Evolutionary conservation across 2,888 invertebrate genomes (phyloP).

Genomic region (Brassicogethes aeneus): DNA sequence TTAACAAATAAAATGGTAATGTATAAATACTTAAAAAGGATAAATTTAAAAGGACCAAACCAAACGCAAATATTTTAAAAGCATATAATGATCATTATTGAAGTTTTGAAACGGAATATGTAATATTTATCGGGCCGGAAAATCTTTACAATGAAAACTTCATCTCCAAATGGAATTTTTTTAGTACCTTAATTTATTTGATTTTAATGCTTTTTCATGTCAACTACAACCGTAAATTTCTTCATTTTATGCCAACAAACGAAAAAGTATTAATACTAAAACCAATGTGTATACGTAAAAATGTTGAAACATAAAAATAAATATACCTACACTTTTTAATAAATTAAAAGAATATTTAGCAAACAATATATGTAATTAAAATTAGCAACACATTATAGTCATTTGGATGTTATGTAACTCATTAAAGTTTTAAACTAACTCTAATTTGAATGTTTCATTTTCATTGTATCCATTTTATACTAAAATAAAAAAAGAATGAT

Average conservation of each 20-base stretch:
- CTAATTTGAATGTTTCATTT: no score
- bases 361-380: no score
- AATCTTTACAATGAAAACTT: slow-evolving; percentile 3
- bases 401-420: no score
- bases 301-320: no score
- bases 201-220: neutral
- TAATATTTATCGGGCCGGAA: slow-evolving; percentile 1
- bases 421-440: no score
- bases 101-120: slow-evolving; percentile 2
- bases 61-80: slow-evolving; percentile 1
- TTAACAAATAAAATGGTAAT: neutral
- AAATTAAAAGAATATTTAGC: no score
- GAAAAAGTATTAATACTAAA: no score
- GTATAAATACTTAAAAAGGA: neutral
- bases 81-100: neutral
- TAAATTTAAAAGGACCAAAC: neutral
- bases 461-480: no score
- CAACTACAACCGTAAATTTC: neutral
- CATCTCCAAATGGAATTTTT: slow-evolving; percentile 2
- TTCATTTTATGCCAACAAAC: slow-evolving; percentile 1
- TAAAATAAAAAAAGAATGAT: no score
- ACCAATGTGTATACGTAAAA: no score
- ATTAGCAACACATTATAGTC: no score
- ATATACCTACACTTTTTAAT: no score
- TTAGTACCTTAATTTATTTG: neutral